Base-by-base conservation (phyloP, 1,140 invertebrate species). In the Magallana angulata region DNA sequence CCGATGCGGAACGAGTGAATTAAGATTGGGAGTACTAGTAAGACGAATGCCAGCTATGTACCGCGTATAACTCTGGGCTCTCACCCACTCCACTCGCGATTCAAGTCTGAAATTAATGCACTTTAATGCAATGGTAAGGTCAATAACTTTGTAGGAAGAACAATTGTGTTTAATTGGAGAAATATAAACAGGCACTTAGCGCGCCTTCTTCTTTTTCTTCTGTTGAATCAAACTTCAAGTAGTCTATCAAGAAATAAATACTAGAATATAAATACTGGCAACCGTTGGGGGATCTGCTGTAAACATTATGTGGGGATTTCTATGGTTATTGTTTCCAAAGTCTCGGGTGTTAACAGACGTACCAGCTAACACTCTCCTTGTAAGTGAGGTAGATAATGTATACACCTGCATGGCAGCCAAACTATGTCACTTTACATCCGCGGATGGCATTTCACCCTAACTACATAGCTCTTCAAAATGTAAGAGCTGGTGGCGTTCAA, bases 161-260 rank as follows among this genome's bases (percentile, higher is more conserved):
- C 68, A 76, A 76, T 76, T 24, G 68, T 36, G 14, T 36, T 76
- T 76, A 76, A 76, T 76, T 76, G 36, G 68, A 48, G 68, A 36
- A 30, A 30, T 76, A 76, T 30, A 76, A 30, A 30, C 68, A 76
- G 68, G 68, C 68, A 76, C 68, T 76, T 30, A 24, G 36, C 36
- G 5, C 2, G 36, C 68, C 12, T 76, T 76, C 24, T 76, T 76
- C 68, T 76, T 36, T 76, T 76, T 76, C 68, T 76, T 11, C 68
- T 76, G 68, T 76, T 76, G 68, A 76, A 76, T 76, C 18, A 76
- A 76, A 76, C 12, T 30, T 76, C 24, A 76, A 76, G 68, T 76
- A 30, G 68, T 76, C 24, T 76, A 76, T 76, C 68, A 30, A 76
- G 68, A 76, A 76, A 76, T 30, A 24, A 76, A 62, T 62, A 76